These are phyloP conservation scores for Hypomecis punctinalis DNA, from an alignment of 2,888 invertebrate genomes.

Conservation along the genomic window DNA sequence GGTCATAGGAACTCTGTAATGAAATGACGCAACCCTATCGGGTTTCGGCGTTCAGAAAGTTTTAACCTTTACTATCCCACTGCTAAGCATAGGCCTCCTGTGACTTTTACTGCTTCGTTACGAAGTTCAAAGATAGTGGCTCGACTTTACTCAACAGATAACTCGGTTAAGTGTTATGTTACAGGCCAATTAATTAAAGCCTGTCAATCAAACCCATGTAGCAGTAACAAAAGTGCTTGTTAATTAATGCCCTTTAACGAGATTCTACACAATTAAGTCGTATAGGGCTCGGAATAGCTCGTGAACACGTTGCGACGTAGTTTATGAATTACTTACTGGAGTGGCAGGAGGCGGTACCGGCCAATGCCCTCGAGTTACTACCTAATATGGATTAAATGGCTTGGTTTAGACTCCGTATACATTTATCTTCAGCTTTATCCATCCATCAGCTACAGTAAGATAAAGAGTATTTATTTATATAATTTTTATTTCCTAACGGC, in stretches of 20 bases:
- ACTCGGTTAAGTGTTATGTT: background rate
- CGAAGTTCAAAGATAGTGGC: too few relatives aligned
- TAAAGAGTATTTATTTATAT: too few relatives aligned
- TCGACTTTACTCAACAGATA: too few relatives aligned
- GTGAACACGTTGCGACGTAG: slow-evolving; percentile 6
- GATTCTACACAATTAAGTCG: slow-evolving; percentile 2
- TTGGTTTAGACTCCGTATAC: background rate
- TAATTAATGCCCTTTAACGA: slow-evolving; percentile 2
- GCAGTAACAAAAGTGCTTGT: background rate
- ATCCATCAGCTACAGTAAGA: too few relatives aligned
- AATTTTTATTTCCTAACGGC: too few relatives aligned
- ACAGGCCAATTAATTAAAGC: background rate
- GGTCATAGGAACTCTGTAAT: too few relatives aligned
- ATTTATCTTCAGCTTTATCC: too few relatives aligned
- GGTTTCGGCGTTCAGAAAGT: too few relatives aligned
- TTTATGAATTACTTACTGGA: slow-evolving; percentile 10
- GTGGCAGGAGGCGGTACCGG: slow-evolving; percentile 8
- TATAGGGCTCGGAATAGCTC: background rate
- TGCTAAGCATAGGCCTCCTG: too few relatives aligned
- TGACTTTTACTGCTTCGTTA: too few relatives aligned
- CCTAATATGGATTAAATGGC: slow-evolving; percentile 5
- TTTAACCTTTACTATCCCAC: too few relatives aligned
- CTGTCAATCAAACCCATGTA: background rate
- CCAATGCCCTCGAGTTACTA: slow-evolving; percentile 1
- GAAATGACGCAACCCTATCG: too few relatives aligned